Evolutionary conservation across 2,888 invertebrate species (phyloP).

Genomic region (Ectemnius lituratus): DNA sequence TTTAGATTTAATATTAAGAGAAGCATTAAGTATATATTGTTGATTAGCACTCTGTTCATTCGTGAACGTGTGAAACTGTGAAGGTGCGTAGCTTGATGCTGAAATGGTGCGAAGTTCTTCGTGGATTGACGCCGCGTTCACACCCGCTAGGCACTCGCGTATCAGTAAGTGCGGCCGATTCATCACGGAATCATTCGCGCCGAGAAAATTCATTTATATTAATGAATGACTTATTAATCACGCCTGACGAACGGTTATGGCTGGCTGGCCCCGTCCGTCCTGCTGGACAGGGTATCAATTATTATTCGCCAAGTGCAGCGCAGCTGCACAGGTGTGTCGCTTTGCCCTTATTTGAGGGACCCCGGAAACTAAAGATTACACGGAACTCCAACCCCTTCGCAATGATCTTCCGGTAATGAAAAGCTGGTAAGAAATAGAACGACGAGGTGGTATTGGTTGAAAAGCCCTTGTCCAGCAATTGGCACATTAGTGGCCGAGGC

Average conservation of each 20-base stretch:
- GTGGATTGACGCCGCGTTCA: constrained; percentile 65
- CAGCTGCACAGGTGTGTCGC: no score
- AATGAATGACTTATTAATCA: constrained; percentile 73
- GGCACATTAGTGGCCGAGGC: no score
- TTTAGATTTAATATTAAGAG: no score
- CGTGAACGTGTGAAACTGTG: constrained; percentile 32
- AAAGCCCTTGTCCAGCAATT: no score
- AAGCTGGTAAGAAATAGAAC: no score
- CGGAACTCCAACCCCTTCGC: no score
- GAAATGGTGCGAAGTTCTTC: constrained; percentile 63
- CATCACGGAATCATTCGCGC: constrained; percentile 70
- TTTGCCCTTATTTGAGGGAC: no score
- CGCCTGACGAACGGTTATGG: constrained; percentile 49
- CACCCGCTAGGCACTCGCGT: constrained; percentile 66
- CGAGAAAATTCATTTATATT: constrained; percentile 70
- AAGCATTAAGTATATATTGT: no score
- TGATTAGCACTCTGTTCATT: constrained; percentile 28
- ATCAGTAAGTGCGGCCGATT: constrained; percentile 68
- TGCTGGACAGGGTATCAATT: constrained; percentile 61
- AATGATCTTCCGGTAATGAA: no score
- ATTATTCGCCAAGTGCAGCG: constrained; percentile 48
- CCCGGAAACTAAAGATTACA: no score
- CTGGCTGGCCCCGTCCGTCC: constrained; percentile 37
- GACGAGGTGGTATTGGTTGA: no score
- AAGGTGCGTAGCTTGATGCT: constrained; percentile 52